Evolutionary conservation across 1,140 invertebrate species (phyloP).

Genomic region (Plodia interpunctella): DNA sequence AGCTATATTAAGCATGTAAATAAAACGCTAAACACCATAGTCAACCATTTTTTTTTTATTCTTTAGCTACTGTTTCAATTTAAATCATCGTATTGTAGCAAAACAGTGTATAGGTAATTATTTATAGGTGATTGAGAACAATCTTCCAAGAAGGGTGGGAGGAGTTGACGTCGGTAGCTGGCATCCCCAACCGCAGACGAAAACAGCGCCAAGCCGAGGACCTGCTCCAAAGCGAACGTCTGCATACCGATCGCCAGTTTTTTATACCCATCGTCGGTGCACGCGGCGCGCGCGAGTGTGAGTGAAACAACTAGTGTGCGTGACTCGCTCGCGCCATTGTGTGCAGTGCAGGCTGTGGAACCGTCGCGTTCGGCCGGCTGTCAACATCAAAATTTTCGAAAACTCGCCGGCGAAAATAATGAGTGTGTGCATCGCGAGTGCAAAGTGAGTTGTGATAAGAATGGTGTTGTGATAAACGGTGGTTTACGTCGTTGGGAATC

Average conservation of each 20-base stretch:
- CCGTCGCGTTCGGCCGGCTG: conserved; percentile 40
- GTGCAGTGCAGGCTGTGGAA: conserved; percentile 58
- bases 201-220: conserved; percentile 74
- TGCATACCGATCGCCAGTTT: conserved; percentile 76
- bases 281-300: conserved; percentile 39
- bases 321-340: conserved; percentile 63
- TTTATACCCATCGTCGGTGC: conserved; percentile 68
- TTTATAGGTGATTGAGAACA: too few species aligned
- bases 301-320: conserved; percentile 46
- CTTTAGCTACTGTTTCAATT: too few species aligned
- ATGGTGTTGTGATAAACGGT: conserved; percentile 61
- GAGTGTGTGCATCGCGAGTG: conserved; percentile 67
- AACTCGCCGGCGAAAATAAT: conserved; percentile 69
- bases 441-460: conserved; percentile 60
- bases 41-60: too few species aligned
- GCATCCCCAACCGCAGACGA: conserved; percentile 69
- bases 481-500: conserved; percentile 47
- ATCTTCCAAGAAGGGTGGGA: too few species aligned
- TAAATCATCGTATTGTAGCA: too few species aligned
- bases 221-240: conserved; percentile 74
- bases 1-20: too few species aligned
- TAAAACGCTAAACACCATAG: too few species aligned
- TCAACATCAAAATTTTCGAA: conserved; percentile 29
- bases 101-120: too few species aligned
- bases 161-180: neutral